A percentile compares a stretch with the other conserved stretches of the same genome.
Evolutionary conservation across 2,797 vertebrate genomes (phyloP).

Genomic region (Tragopan temminckii): DNA sequence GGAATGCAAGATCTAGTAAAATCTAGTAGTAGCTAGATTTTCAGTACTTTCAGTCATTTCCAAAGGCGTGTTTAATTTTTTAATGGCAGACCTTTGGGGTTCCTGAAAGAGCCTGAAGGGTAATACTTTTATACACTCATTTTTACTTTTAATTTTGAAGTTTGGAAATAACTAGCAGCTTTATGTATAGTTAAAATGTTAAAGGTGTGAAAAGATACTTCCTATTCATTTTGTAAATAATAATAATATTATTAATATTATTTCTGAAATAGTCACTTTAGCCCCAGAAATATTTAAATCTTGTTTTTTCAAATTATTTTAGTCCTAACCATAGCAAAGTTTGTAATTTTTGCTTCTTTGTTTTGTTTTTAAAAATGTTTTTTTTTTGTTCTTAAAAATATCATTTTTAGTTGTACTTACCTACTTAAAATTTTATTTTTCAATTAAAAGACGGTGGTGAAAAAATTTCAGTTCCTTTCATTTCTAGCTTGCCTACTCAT

Average conservation of each 20-base stretch:
- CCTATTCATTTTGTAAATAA: neutral
- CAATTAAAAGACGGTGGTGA: neutral
- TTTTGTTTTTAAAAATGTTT: neutral
- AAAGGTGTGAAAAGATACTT: neutral
- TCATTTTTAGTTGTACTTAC: neutral
- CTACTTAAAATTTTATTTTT: neutral
- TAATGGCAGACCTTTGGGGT: neutral
- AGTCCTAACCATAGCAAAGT: neutral
- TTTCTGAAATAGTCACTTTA: neutral
- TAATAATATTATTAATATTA: neutral
- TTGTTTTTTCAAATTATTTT: neutral
- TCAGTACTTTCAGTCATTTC: neutral
- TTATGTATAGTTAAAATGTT: neutral
- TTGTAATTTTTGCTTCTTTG: neutral
- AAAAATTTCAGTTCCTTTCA: neutral
- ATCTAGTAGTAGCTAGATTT: neutral
- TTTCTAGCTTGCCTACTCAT: neutral
- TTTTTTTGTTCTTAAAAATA: neutral
- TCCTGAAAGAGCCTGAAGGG: neutral
- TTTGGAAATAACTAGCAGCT: neutral
- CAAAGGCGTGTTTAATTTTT: neutral
- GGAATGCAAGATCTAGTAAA: neutral
- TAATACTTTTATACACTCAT: neutral
- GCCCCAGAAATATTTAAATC: neutral
- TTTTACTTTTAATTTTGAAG: neutral